These are phyloP conservation scores for Meloidogyne chitwoodi DNA, from an alignment of 1,140 invertebrate genomes.

Conservation along the genomic window DNA sequence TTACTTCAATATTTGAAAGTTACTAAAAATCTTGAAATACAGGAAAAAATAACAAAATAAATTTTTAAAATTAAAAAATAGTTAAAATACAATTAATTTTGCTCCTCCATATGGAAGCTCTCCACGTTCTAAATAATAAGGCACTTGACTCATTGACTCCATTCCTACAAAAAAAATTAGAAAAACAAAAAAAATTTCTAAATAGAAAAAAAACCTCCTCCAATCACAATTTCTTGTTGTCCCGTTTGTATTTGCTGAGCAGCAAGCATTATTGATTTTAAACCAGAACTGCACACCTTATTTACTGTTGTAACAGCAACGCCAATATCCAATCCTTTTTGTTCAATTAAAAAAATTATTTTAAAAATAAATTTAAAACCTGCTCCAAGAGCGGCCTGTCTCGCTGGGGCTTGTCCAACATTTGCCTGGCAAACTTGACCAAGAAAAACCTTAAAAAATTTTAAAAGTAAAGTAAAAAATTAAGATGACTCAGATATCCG, in stretches of 20 bases:
- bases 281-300: constrained; percentile 96
- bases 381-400: constrained; percentile 87
- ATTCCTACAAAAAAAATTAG: constrained; percentile 67
- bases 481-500: constrained; percentile 21
- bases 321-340: constrained; percentile 73
- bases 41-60: too few species aligned
- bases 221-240: constrained; percentile 71
- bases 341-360: constrained; percentile 23
- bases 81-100: constrained; percentile 28
- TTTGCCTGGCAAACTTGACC: constrained; percentile 87
- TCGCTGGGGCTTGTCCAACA: constrained; percentile 77
- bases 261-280: constrained; percentile 92
- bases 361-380: constrained; percentile 62
- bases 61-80: not conserved
- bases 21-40: too few species aligned
- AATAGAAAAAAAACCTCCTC: constrained; percentile 75
- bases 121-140: constrained; percentile 71
- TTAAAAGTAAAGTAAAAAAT: not conserved
- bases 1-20: too few species aligned
- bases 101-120: constrained; percentile 40
- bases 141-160: constrained; percentile 97
- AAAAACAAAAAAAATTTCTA: constrained; percentile 43
- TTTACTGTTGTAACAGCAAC: constrained; percentile 91
- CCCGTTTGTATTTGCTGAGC: constrained; percentile 81
- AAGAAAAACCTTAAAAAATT: constrained; percentile 73